A percentile compares a stretch with the other conserved stretches of the same genome.
Evolutionary conservation across 2,888 invertebrate species (phyloP).

Genomic region (Tridacna gigas): DNA sequence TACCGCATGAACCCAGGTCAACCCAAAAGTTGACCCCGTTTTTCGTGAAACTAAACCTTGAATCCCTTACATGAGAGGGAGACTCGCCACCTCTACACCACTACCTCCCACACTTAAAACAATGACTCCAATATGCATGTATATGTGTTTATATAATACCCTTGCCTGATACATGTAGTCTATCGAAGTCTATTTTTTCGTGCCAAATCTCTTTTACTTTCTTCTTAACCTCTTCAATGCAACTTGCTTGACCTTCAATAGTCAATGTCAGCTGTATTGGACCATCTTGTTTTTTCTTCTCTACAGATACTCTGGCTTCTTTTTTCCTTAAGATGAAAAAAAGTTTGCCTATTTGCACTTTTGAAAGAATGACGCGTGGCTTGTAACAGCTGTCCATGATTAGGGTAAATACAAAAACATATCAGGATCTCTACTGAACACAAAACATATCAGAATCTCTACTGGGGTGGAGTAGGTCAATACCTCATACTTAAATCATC

Average conservation of each 20-base stretch:
- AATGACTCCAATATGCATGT: too few species aligned
- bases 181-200: slow-evolving; percentile 41
- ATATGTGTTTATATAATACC: not conserved
- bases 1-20: too few species aligned
- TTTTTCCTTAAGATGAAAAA: not conserved
- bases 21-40: too few species aligned
- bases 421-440: not conserved
- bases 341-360: not conserved
- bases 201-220: slow-evolving; percentile 30
- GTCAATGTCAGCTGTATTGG: slow-evolving; percentile 20
- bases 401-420: not conserved
- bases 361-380: not conserved
- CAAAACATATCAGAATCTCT: not conserved
- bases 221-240: not conserved
- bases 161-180: slow-evolving; percentile 29
- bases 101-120: too few species aligned
- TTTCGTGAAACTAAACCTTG: too few species aligned
- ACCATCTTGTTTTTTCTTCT: not conserved
- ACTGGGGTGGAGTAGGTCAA: too few species aligned
- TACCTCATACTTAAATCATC: too few species aligned
- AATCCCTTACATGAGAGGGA: too few species aligned
- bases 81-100: too few species aligned
- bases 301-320: not conserved
- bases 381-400: too few species aligned
- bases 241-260: slow-evolving; percentile 27